Evolutionary conservation across 2,888 invertebrate species (phyloP).

Genomic region (Acleris literana): DNA sequence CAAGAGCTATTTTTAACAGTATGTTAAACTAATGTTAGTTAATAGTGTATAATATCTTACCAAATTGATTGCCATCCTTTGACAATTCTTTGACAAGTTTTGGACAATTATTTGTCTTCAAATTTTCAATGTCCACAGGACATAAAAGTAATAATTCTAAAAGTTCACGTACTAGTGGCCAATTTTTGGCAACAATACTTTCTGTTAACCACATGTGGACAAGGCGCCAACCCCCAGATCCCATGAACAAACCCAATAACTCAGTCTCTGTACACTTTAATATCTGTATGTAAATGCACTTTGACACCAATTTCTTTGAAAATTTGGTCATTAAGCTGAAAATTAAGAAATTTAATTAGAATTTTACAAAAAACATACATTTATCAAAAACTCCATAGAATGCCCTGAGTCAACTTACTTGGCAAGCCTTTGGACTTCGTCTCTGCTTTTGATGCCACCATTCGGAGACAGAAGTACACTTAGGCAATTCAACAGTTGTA

Average conservation of each 20-base stretch:
- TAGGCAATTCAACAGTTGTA: constrained; percentile 94
- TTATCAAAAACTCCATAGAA: constrained; percentile 2
- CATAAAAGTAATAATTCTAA: constrained; percentile 92
- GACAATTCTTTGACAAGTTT: constrained; percentile 95
- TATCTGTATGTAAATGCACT: constrained; percentile 97
- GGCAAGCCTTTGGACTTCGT: constrained; percentile 94
- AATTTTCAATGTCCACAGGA: constrained; percentile 94
- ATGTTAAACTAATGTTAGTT: no score
- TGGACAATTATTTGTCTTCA: constrained; percentile 96
- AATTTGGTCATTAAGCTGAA: constrained; percentile 97
- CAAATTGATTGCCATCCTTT: constrained; percentile 91
- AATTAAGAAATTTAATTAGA: constrained; percentile 51
- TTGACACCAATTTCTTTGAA: constrained; percentile 96
- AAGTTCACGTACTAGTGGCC: constrained; percentile 93
- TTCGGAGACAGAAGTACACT: constrained; percentile 91
- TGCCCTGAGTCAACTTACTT: constrained; percentile 85
- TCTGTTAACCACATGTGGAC: constrained; percentile 96
- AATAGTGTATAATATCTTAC: constrained; percentile 76
- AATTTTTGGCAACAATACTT: constrained; percentile 92
- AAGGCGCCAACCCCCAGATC: constrained; percentile 95
- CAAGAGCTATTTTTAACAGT: no score
- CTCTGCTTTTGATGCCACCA: constrained; percentile 94
- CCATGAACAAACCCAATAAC: constrained; percentile 94
- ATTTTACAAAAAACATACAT: neutral
- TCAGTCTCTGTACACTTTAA: constrained; percentile 93